phyloP scores from a whole-genome alignment of 2,113 vertebrate genomes.

The Tichodroma muraria region DNA sequence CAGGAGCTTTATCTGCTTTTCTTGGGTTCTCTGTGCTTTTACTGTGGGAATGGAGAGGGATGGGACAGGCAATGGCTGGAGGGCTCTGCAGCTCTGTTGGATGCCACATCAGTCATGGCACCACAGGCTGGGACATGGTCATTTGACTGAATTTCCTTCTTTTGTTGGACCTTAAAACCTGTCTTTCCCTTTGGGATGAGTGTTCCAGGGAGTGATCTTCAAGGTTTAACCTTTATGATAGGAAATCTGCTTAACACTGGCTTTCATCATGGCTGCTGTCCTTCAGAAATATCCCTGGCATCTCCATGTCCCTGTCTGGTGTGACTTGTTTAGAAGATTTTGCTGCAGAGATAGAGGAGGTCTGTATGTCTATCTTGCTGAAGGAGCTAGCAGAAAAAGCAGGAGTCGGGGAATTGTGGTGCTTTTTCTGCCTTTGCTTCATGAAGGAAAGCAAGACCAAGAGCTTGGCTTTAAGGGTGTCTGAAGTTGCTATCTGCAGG shows the following conservation, averaged over 20 bases:
- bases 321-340: neutral
- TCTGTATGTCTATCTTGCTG: neutral
- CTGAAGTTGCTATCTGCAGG: neutral
- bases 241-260: neutral
- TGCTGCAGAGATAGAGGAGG: neutral
- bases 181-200: neutral
- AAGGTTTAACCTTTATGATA: neutral
- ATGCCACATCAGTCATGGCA: neutral
- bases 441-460: neutral
- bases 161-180: neutral
- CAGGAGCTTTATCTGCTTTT: neutral
- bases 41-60: rapidly evolving
- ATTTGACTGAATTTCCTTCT: neutral
- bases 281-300: neutral
- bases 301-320: neutral
- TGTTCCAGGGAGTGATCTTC: neutral
- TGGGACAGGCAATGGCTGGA: neutral
- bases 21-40: neutral
- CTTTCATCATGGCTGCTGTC: neutral
- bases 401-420: neutral
- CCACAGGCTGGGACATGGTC: neutral
- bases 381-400: neutral
- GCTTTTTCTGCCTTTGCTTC: neutral
- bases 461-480: neutral
- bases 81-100: neutral